Conservation (phyloP, 2,797 vertebrate genomes). For the Myotis vivesi region DNA sequence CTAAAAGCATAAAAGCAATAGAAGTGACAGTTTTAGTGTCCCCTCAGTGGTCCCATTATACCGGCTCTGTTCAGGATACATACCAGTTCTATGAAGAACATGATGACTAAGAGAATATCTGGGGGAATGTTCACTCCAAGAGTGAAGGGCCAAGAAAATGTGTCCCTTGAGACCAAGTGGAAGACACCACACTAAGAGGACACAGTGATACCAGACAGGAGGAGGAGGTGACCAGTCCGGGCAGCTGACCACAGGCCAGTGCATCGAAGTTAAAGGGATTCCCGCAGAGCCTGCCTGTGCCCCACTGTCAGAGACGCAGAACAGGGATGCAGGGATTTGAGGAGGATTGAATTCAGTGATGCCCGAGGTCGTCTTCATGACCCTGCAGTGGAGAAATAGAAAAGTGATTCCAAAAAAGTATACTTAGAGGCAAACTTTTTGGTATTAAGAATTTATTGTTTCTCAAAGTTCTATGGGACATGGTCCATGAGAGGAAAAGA, state of each 20-base stretch:
- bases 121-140: background rate
- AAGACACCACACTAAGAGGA: background rate
- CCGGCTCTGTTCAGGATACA: background rate
- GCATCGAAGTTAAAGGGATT: background rate
- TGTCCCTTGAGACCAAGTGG: background rate
- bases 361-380: background rate
- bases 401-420: background rate
- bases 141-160: background rate
- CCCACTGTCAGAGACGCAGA: background rate
- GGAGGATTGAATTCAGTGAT: background rate
- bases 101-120: background rate
- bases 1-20: too few species aligned
- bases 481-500: background rate
- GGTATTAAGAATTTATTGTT: background rate
- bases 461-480: background rate
- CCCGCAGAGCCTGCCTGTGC: background rate
- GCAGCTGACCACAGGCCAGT: background rate
- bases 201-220: fast-evolving
- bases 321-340: background rate
- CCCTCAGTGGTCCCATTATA: background rate
- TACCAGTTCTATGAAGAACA: background rate
- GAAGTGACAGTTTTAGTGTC: background rate
- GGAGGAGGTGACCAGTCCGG: background rate
- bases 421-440: background rate
- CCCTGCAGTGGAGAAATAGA: background rate